phyloP scores from a whole-genome alignment of 2,888 invertebrate genomes.

The Dynastes hyllus region DNA sequence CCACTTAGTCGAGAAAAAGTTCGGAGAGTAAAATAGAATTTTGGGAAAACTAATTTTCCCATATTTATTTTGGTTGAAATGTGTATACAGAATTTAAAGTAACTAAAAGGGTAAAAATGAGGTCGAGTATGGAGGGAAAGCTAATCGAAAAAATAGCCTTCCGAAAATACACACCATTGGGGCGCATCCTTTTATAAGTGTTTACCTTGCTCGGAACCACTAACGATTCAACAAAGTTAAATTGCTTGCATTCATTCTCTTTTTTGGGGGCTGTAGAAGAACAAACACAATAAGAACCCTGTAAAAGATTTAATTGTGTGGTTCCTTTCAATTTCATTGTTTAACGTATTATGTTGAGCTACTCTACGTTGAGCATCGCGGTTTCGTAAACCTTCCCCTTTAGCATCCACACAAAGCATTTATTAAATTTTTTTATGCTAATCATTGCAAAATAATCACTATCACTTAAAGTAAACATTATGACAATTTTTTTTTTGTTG shows the following conservation, averaged over 20 bases:
- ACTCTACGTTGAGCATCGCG: too few relatives aligned
- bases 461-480: too few relatives aligned
- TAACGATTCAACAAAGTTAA: constrained; percentile 12
- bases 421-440: too few relatives aligned
- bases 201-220: constrained; percentile 16
- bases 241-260: constrained; percentile 2
- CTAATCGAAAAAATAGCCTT: constrained; percentile 13
- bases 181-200: constrained; percentile 18
- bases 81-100: neutral
- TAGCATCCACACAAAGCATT: too few relatives aligned
- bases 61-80: constrained; percentile 12
- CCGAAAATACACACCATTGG: constrained; percentile 5
- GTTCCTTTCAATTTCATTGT: too few relatives aligned
- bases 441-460: too few relatives aligned
- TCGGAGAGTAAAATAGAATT: neutral
- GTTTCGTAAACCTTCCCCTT: too few relatives aligned
- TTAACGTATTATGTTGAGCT: too few relatives aligned
- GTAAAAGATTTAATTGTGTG: too few relatives aligned
- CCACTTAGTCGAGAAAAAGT: neutral
- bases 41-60: constrained; percentile 6
- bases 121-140: constrained; percentile 4
- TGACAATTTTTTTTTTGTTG: too few relatives aligned
- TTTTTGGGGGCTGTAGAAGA: neutral
- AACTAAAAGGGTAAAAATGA: constrained; percentile 1
- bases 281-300: neutral